phyloP scores from a whole-genome alignment of 1,140 invertebrate genomes.

The Heterodera schachtii region DNA sequence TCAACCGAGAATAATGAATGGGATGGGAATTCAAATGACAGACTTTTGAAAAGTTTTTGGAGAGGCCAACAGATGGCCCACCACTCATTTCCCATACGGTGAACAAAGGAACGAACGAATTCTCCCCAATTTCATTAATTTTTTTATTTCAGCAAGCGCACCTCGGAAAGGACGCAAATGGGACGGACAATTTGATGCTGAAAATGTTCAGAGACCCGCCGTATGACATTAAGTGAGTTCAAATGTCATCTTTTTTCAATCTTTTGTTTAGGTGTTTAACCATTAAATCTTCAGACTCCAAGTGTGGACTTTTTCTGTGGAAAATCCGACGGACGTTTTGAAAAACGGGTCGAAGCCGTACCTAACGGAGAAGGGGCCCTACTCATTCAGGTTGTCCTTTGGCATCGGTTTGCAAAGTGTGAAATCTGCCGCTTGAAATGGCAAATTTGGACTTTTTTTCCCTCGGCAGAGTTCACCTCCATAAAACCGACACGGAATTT shows the following conservation, averaged over 20 bases:
- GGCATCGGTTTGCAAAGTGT: too few species aligned
- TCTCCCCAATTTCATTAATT: constrained; percentile 3
- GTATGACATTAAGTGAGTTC: constrained; percentile 40
- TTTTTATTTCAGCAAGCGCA: constrained; percentile 40
- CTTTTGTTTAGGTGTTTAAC: not conserved
- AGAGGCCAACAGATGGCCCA: too few species aligned
- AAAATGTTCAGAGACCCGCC: constrained; percentile 35
- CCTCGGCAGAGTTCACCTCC: constrained; percentile 7
- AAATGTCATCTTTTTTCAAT: too few species aligned
- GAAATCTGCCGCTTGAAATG: not conserved
- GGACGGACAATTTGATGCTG: constrained; percentile 47
- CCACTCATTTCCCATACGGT: not conserved
- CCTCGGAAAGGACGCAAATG: constrained; percentile 38
- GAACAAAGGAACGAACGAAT: too few species aligned
- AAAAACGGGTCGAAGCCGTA: constrained; percentile 51
- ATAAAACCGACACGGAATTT: constrained; percentile 34
- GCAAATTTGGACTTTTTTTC: not conserved
- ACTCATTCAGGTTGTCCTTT: constrained; percentile 45
- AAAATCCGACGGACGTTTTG: constrained; percentile 52
- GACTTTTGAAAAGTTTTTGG: too few species aligned
- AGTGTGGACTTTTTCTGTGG: constrained; percentile 52
- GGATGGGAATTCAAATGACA: too few species aligned
- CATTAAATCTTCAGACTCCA: constrained; percentile 37
- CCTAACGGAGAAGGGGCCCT: constrained; percentile 58
- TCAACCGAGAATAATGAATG: too few species aligned